Evolutionary conservation across 2,113 vertebrate species (phyloP), one percentile per base, ranked within the genome.

Genomic region (Euleptes europaea): DNA sequence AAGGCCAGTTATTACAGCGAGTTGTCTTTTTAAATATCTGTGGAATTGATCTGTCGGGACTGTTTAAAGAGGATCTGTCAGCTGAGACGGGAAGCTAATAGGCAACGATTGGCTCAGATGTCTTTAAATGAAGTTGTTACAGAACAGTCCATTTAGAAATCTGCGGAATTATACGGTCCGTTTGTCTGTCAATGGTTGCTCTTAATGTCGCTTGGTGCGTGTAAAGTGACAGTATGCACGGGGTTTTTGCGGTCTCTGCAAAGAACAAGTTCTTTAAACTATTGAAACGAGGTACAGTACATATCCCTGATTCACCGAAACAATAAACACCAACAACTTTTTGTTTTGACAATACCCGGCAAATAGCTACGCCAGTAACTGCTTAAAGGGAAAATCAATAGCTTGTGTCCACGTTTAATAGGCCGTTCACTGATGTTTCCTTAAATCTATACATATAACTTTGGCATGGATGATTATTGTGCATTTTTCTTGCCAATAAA

Each of bases 361-460:
- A 90, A 91, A 80, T 73, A 82, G 14, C 81, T 57, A 14, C 78
- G 76, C 51, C 88, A 65, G 51, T 88, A 92, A 88, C 85, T 86
- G 84, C 65, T 84, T 86, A 75, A 93, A 84, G 77, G 78, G 69
- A 38, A 19, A 87, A 91, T 88, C 90, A 88, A 83, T 92, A 89
- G 10, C 0, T 69, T 91, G 72, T 82, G 72, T 86, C 69, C 54
- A 77, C 76, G 72, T 75, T 85, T 85, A 92, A 89, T 54, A 89
- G 82, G 51, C 83, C 75, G 31, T 90, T 85, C 57, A 49, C 51
- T n/a, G 67, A 38, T 57, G 78, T 84, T 57, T 66, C 19, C 35
- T 0, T 13, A 78, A 33, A 91, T 87, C 92, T 87, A 78, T 92
- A 75, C 78, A 33, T 85, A 6, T 89, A 80, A 38, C 90, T 91